Evolutionary conservation across 92 coral and sea anemone genomes (phyloP).

Genomic region (Nematostella vectensis): DNA sequence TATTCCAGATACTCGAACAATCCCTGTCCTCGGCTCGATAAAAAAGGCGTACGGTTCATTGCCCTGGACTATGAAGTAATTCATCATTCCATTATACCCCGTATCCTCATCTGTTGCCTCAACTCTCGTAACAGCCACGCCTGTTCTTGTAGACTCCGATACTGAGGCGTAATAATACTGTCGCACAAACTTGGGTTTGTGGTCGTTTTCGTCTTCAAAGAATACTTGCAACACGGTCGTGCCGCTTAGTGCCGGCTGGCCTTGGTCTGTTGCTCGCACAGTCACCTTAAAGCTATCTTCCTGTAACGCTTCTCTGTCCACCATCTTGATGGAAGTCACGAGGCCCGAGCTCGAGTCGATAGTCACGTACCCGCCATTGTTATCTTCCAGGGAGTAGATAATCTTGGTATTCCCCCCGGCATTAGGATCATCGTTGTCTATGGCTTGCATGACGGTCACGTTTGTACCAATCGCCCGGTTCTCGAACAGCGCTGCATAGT

Average conservation of each 20-base stretch:
- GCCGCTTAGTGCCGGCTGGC: constrained; percentile 44
- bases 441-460: constrained; percentile 67
- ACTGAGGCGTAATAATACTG: constrained; percentile 40
- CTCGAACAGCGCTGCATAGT: constrained; percentile 49
- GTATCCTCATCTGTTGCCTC: constrained; percentile 57
- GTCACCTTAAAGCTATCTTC: constrained; percentile 34
- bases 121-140: constrained; percentile 47
- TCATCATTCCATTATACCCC: constrained; percentile 33
- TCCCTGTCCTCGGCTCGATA: constrained; percentile 55
- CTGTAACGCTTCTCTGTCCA: constrained; percentile 52
- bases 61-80: constrained; percentile 60
- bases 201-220: constrained; percentile 66
- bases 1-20: constrained; percentile 50
- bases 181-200: constrained; percentile 47
- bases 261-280: constrained; percentile 77
- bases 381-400: constrained; percentile 60
- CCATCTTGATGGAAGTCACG: constrained; percentile 25
- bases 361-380: constrained; percentile 44
- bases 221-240: constrained; percentile 43
- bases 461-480: constrained; percentile 62
- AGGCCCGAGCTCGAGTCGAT: constrained; percentile 53
- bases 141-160: constrained; percentile 66
- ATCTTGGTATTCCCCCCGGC: constrained; percentile 50
- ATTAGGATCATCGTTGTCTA: constrained; percentile 70
- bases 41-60: constrained; percentile 84